Conservation (phyloP, 1,140 invertebrate genomes). For the Brachionus manjavacas region DNA sequence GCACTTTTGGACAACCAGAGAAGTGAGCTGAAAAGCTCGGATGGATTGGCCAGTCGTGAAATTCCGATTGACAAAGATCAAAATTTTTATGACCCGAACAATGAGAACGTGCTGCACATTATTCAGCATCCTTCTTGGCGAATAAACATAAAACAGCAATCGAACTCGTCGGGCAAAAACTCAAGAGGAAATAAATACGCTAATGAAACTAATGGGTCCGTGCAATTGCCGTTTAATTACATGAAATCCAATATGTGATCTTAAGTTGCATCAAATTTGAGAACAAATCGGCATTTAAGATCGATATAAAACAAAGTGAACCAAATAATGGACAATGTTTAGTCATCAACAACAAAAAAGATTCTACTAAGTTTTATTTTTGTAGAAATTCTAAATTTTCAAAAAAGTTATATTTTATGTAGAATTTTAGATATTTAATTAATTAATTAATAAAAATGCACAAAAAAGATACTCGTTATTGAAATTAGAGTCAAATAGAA, state of each 20-base stretch:
- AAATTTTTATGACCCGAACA: not conserved
- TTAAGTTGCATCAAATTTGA: not conserved
- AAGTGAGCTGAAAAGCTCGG: not conserved
- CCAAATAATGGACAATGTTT: not conserved
- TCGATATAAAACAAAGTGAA: not conserved
- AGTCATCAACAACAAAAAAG: not conserved
- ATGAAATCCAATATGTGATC: slow-evolving; percentile 33
- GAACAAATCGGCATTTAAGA: not conserved
- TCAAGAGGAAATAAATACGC: not conserved
- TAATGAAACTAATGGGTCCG: not conserved
- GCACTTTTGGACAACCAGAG: not conserved
- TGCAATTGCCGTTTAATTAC: slow-evolving; percentile 22
- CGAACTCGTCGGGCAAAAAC: not conserved
- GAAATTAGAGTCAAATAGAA: not conserved
- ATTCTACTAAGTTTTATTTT: not conserved
- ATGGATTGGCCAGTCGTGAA: not conserved
- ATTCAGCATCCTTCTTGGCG: slow-evolving; percentile 41
- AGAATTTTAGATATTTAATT: not conserved
- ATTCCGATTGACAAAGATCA: not conserved
- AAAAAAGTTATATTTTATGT: not conserved
- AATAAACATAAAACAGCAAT: slow-evolving; percentile 41
- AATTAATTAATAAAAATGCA: not conserved
- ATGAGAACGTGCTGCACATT: slow-evolving; percentile 31
- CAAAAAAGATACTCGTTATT: not conserved
- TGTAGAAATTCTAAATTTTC: not conserved